Base-by-base conservation (phyloP, 2,888 invertebrate genomes). In the Diplolepis rosae region DNA sequence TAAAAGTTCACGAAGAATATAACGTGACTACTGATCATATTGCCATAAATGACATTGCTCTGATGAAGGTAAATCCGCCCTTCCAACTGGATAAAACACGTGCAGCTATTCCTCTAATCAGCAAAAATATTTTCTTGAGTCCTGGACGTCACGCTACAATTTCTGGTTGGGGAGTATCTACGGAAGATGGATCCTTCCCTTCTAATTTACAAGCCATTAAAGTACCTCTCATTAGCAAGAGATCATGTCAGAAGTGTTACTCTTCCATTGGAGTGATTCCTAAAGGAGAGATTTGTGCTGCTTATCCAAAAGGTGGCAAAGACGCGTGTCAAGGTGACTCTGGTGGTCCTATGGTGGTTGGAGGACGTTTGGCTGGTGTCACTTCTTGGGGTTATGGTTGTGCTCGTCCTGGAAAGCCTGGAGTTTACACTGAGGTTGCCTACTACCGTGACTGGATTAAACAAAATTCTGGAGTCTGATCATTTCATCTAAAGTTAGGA, bases 211-310 rank as follows among this genome's bases (percentile, higher is more conserved):
- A 61, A 71, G 90, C 87, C 69, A 92, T 91, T 0, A 79, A 89
- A 45, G 89, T 93, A 0, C 92, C 92, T 0, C 90, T 91, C 80
- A 90, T 92, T 7, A 91, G 89, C 74, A 87, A 90, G 3, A 79
- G 88, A 3, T 69, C 82, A 0, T 93, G 93, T 79, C 28, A 61
- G 6, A 18, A 71, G 4, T 90, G 90, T 0, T 93, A 61, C n/a
- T 15, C 92, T 77, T 83, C 32, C 2, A 28, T 51, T 5, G 88
- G 90, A 0, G 89, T 84, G 0, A 89, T 92, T 7, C 91, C 92
- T 0, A 85, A 90, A 0, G 90, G 90, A 0, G 92, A 93, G 92
- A 85, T 93, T 7, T 93, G 93, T 80, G 93, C 93, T 1, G 92
- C 91, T 0, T 84, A 84, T 0, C 85, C 89, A 3, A 87, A 89